Evolutionary conservation across 2,797 vertebrate genomes (phyloP).

Genomic region (Xenops minutus): DNA sequence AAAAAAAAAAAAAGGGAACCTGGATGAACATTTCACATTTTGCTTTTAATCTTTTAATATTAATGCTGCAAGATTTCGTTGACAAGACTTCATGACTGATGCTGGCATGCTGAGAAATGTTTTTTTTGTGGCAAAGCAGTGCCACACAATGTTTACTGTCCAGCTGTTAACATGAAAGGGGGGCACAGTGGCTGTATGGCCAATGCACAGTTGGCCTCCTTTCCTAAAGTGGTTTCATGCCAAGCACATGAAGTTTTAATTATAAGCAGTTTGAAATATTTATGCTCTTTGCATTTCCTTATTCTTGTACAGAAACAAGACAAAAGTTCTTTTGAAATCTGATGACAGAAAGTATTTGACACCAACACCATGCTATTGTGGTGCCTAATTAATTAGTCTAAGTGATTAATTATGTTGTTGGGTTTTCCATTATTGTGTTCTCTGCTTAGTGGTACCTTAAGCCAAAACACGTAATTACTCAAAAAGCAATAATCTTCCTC

Average conservation of each 20-base stretch:
- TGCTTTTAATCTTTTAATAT: conserved; percentile 45
- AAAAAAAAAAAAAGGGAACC: background rate
- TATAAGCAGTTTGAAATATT: conserved; percentile 77
- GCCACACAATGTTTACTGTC: conserved; percentile 14
- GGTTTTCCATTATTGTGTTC: conserved; percentile 28
- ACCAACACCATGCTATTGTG: conserved; percentile 38
- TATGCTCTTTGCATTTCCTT: conserved; percentile 66
- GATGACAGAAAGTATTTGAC: conserved; percentile 74
- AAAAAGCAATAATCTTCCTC: background rate
- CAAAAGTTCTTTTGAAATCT: conserved; percentile 76
- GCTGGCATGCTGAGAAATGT: background rate
- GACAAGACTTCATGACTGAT: background rate
- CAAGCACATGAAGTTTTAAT: conserved; percentile 79
- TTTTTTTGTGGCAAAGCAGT: conserved; percentile 3
- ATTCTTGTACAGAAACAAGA: conserved; percentile 67
- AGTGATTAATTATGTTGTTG: conserved; percentile 64
- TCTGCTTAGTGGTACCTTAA: background rate
- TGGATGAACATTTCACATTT: background rate
- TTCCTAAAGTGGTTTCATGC: conserved; percentile 50
- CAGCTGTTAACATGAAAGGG: conserved; percentile 57
- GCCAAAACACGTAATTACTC: background rate
- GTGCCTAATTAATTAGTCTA: conserved; percentile 69
- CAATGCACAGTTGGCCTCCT: conserved; percentile 48
- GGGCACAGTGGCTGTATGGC: conserved; percentile 4
- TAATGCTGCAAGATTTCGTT: background rate